These are phyloP conservation scores for Orchesella cincta DNA, from an alignment of 1,140 invertebrate genomes.

Conservation along the genomic window DNA sequence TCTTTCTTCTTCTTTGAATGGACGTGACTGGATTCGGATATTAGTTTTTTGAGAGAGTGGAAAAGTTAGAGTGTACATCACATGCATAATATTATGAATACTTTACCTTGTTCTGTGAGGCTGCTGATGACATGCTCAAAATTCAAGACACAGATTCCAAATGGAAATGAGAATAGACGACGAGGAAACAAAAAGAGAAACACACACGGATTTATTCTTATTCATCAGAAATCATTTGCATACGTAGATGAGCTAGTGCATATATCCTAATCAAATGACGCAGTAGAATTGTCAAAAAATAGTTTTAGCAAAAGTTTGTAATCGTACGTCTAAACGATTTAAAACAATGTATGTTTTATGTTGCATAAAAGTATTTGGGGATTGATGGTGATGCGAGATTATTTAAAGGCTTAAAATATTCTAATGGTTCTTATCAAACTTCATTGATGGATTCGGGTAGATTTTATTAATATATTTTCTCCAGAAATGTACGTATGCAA, in stretches of 20 bases:
- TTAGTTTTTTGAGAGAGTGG: not conserved
- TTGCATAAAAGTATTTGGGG: too few species aligned
- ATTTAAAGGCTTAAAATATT: too few species aligned
- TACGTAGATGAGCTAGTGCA: too few species aligned
- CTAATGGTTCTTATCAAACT: too few species aligned
- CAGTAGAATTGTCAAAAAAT: too few species aligned
- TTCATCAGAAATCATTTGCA: not conserved
- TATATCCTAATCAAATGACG: too few species aligned
- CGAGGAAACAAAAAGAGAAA: not conserved
- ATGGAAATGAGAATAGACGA: constrained; percentile 20
- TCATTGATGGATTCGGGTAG: not conserved
- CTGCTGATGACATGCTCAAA: constrained; percentile 14
- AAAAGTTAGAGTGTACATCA: too few species aligned
- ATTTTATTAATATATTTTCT: not conserved
- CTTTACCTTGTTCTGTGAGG: not conserved
- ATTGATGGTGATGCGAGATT: too few species aligned
- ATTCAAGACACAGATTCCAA: constrained; percentile 22
- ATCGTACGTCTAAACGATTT: too few species aligned
- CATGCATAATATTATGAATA: not conserved
- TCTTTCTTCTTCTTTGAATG: not conserved
- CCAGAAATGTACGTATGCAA: not conserved
- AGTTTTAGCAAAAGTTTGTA: too few species aligned
- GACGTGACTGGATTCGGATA: constrained; percentile 19
- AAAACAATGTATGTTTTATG: not conserved
- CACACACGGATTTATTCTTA: not conserved